Conservation (phyloP, 2,797 vertebrate genomes). For the Gadopsis marmoratus region DNA sequence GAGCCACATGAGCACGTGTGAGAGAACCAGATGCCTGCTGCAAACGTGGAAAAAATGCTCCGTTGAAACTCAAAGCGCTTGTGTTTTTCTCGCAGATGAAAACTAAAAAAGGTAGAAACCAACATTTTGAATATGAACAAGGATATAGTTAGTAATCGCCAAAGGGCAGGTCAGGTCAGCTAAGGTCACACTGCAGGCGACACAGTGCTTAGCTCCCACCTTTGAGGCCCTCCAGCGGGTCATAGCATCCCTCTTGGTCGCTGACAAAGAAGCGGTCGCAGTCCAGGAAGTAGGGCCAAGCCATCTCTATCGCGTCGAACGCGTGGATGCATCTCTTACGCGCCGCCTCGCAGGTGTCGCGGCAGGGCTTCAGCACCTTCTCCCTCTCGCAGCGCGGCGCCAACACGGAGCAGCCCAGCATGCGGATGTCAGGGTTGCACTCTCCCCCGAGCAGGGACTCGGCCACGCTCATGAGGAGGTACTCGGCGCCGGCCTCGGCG, state of each 20-base stretch:
- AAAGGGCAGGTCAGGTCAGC: neutral
- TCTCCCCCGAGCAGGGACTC: constrained; percentile 90
- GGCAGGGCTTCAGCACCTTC: constrained; percentile 86
- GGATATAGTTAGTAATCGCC: neutral
- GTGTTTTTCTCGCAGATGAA: neutral
- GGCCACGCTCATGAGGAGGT: constrained; percentile 91
- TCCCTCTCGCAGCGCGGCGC: constrained; percentile 88
- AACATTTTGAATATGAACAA: neutral
- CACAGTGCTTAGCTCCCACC: constrained; percentile 77
- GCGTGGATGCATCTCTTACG: constrained; percentile 84
- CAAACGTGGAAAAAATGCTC: constrained; percentile 8
- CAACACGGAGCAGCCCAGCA: constrained; percentile 93
- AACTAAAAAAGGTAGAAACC: neutral
- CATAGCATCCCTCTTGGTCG: constrained; percentile 91
- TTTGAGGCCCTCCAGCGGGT: constrained; percentile 90
- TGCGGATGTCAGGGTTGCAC: constrained; percentile 91
- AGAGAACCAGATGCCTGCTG: constrained; percentile 53
- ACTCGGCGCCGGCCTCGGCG: constrained; percentile 89
- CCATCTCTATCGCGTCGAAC: constrained; percentile 93
- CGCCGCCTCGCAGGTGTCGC: constrained; percentile 86
- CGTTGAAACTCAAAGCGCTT: neutral
- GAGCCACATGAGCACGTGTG: constrained; percentile 44
- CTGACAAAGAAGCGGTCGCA: constrained; percentile 90
- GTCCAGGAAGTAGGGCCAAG: constrained; percentile 97
- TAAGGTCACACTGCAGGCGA: neutral